Evolutionary conservation across 2,888 invertebrate genomes (phyloP).

Genomic region (Drosophila conformis): DNA sequence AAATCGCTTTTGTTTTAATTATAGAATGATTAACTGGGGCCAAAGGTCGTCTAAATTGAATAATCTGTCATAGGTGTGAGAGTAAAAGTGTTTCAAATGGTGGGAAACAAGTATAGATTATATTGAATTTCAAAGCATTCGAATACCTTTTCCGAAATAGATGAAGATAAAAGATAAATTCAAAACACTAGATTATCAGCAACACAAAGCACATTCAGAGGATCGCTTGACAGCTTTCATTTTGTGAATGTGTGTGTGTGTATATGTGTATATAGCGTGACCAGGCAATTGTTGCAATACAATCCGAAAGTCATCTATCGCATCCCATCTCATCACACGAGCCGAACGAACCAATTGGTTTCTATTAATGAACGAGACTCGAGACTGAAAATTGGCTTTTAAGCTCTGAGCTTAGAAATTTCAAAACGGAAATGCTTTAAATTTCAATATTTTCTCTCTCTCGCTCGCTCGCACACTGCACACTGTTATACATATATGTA

Average conservation of each 20-base stretch:
- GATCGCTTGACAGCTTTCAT: constrained; percentile 18
- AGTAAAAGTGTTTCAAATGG: background rate
- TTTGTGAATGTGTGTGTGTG: background rate
- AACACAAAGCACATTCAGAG: constrained; percentile 1
- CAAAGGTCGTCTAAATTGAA: background rate
- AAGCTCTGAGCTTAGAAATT: constrained; percentile 8
- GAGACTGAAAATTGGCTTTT: constrained; percentile 52
- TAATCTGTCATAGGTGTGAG: background rate
- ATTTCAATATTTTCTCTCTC: constrained; percentile 54
- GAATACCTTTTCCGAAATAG: background rate
- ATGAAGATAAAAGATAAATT: background rate
- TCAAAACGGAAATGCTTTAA: constrained; percentile 65
- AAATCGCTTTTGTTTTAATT: constrained; percentile 15
- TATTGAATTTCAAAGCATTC: background rate
- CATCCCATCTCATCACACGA: constrained; percentile 30
- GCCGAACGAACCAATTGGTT: constrained; percentile 59
- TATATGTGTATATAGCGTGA: constrained; percentile 37
- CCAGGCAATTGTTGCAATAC: constrained; percentile 30
- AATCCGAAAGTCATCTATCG: constrained; percentile 23
- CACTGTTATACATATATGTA: background rate
- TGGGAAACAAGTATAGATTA: background rate
- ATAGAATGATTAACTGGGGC: background rate
- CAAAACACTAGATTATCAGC: constrained; percentile 1
- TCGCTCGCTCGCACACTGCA: background rate
- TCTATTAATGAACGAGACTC: constrained; percentile 64